A percentile compares a stretch with the other conserved stretches of the same genome.
Conservation (phyloP, 2,888 invertebrate species). For the Epinotia bilunana region DNA sequence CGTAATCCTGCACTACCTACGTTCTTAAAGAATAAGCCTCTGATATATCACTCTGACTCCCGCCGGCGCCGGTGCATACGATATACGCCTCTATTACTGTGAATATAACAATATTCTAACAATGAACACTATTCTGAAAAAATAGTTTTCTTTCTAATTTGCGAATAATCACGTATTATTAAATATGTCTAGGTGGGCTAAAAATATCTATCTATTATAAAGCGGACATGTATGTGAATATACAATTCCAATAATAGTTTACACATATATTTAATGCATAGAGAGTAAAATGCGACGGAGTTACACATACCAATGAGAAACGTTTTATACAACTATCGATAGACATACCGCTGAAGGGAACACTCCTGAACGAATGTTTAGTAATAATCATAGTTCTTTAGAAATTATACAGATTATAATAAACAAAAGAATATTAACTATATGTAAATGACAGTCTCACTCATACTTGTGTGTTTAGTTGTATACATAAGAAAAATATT, state of each 20-base stretch:
- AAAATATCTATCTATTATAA: conserved; percentile 60
- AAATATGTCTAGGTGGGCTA: conserved; percentile 72
- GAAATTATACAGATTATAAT: conserved; percentile 16
- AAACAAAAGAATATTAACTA: conserved; percentile 14
- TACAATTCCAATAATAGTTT: conserved; percentile 64
- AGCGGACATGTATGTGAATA: conserved; percentile 68
- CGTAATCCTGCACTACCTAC: conserved; percentile 48
- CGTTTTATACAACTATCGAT: conserved; percentile 51
- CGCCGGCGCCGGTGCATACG: conserved; percentile 59
- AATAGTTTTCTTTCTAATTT: conserved; percentile 74
- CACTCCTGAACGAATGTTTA: conserved; percentile 13
- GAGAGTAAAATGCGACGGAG: conserved; percentile 62
- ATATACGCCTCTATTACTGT: conserved; percentile 52
- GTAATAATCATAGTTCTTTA: neutral
- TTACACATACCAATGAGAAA: conserved; percentile 57
- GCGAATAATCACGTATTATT: conserved; percentile 76
- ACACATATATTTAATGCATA: conserved; percentile 51
- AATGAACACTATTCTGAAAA: conserved; percentile 79
- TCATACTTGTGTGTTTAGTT: conserved; percentile 9
- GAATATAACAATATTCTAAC: conserved; percentile 53
- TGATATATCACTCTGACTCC: conserved; percentile 48
- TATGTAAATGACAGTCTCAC: conserved; percentile 15
- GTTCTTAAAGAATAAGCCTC: conserved; percentile 56
- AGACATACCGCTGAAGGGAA: conserved; percentile 47
- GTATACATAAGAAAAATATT: conserved; percentile 17